A percentile compares a stretch with the other conserved stretches of the same genome.
Evolutionary conservation across 1,140 invertebrate species (phyloP).

Genomic region (Parasteatoda tepidariorum): DNA sequence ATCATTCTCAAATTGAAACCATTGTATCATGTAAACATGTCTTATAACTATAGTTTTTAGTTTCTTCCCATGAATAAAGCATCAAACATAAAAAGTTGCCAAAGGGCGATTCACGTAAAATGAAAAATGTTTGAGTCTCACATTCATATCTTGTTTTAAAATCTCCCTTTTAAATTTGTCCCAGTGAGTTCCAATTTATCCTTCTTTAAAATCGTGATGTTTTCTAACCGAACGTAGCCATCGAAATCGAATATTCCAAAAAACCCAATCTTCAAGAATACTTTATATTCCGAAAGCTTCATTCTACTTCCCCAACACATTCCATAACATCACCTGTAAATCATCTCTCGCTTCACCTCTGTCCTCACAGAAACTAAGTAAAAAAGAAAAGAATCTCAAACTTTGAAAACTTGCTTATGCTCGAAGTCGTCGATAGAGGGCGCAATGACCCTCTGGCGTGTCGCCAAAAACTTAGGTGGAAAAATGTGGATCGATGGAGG

Average conservation of each 20-base stretch:
- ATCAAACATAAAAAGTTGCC: too few relatives aligned
- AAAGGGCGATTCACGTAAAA: too few relatives aligned
- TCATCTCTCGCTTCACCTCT: background rate
- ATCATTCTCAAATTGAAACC: too few relatives aligned
- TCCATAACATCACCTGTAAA: background rate
- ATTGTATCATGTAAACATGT: too few relatives aligned
- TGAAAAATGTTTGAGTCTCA: background rate
- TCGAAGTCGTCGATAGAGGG: constrained; percentile 13
- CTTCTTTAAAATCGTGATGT: background rate
- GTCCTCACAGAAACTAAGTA: background rate
- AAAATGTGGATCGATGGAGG: constrained; percentile 18
- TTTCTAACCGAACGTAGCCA: background rate
- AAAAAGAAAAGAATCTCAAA: too few relatives aligned
- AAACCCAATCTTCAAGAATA: background rate
- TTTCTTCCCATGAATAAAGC: too few relatives aligned
- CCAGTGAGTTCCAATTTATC: background rate
- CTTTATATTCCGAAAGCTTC: background rate
- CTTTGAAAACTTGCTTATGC: background rate
- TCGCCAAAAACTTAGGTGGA: constrained; percentile 48
- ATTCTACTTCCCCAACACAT: background rate
- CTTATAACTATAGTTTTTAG: too few relatives aligned
- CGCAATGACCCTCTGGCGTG: constrained; percentile 44
- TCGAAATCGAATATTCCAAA: background rate
- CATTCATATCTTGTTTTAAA: background rate
- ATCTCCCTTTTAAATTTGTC: background rate